phyloP scores from a whole-genome alignment of 2,113 vertebrate species.

The Spermophilus dauricus region DNA sequence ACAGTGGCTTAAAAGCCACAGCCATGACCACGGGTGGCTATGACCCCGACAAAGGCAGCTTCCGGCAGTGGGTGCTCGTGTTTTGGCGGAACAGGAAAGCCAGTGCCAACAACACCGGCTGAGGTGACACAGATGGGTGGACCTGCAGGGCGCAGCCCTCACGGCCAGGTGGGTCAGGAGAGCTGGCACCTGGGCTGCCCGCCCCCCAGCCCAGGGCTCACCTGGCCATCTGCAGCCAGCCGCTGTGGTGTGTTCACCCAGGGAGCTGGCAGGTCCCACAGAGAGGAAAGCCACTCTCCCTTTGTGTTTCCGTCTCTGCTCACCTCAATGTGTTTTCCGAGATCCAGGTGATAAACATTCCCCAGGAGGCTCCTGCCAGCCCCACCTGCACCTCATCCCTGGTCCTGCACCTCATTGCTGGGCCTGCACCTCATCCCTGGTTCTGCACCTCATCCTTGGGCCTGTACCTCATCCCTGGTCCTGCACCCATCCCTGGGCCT shows the following conservation, averaged over 20 bases:
- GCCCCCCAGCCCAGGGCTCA: accelerated
- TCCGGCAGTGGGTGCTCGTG: background rate
- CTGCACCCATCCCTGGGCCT: too few species aligned
- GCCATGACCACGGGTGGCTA: background rate
- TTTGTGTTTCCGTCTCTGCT: accelerated
- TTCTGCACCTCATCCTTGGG: too few species aligned
- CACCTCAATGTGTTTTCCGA: accelerated
- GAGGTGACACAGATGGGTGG: too few species aligned
- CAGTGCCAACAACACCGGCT: background rate
- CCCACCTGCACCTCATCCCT: too few species aligned
- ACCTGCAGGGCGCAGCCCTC: background rate
- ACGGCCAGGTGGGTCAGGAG: background rate
- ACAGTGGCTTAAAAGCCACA: background rate
- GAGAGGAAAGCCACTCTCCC: too few species aligned
- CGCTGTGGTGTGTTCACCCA: background rate
- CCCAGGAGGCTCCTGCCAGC: too few species aligned
- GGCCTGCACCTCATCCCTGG: too few species aligned
- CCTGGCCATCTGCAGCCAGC: background rate
- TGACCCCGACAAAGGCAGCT: background rate
- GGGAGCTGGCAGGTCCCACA: background rate
- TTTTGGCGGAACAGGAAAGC: background rate
- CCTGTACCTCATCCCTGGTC: too few species aligned
- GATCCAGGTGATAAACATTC: background rate
- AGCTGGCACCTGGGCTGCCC: accelerated
- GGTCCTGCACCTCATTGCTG: too few species aligned